Base-by-base conservation (phyloP, 2,113 vertebrate genomes). In the Pseudopodoces humilis region DNA sequence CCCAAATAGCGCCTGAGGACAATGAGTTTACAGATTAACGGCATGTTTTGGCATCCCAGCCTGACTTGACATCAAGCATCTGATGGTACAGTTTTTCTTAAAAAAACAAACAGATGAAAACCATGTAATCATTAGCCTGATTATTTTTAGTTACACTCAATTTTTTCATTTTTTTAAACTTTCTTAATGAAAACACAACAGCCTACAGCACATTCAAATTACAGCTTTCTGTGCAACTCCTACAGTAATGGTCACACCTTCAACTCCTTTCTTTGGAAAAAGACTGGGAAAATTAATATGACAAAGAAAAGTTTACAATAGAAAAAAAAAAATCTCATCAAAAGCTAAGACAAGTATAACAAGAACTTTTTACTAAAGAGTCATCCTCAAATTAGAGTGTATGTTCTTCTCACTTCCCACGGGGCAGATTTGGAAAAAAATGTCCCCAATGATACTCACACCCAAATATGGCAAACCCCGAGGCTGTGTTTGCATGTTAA, bases 381-480 rank as follows among this genome's bases (percentile, higher is more conserved):
- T 58, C 21, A 64, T n/a, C 9, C 62, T 65, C 39, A 46, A 11
- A 64, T 52, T 65, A 65, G n/a, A 74, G 13, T 22, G 27, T 58
- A 22, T 50, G 37, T 31, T 30, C 56, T 62, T 62, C 58, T 33
- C 31, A 58, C 22, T 86, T 94, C 56, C 55, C 68, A 86, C 49
- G 83, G 18, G 9, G 39, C 15, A 53, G 58, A 62, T 56, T 22
- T 60, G 55, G 46, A 25, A 65, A 69, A 77, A 65, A 79, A 86
- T 10, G 15, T 58, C 7, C 47, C 22, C 23, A 55, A 3, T 8
- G 76, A 70, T 58, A 88, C 23, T 85, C 72, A 65, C 27, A 47
- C 19, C 94, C 97, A 96, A 96, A 97, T 96, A 97, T 92, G 93
- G 96, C 81, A 94, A 97, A 86, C 58, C 5, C n/a, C 7, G 15